Evolutionary conservation across 1,140 invertebrate species (phyloP).

Genomic region (Caenorhabditis tropicalis): DNA sequence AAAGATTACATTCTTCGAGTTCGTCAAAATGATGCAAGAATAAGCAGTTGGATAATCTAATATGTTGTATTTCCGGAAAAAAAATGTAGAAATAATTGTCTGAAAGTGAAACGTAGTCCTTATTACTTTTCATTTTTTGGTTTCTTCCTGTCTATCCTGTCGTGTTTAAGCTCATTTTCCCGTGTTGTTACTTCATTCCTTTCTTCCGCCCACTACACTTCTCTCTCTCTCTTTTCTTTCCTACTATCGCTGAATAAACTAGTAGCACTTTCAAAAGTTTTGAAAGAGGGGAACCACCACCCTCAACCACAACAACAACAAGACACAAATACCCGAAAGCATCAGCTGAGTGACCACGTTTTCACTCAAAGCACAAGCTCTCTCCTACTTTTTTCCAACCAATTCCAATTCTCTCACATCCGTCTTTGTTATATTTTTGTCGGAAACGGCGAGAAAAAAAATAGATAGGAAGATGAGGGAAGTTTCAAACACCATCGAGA

Average conservation of each 20-base stretch:
- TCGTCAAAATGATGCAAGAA: conserved; percentile 65
- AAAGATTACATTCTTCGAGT: conserved; percentile 64
- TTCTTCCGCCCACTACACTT: background rate
- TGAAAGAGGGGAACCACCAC: too few relatives aligned
- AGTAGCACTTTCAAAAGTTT: conserved; percentile 34
- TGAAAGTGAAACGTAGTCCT: background rate
- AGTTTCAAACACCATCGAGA: conserved; percentile 28
- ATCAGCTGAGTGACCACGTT: conserved; percentile 29
- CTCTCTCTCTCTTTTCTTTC: background rate
- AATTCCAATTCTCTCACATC: background rate
- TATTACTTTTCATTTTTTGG: background rate
- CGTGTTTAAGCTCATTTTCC: conserved; percentile 38
- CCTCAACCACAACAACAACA: conserved; percentile 18
- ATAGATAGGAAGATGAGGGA: conserved; percentile 25
- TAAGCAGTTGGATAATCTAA: too few relatives aligned
- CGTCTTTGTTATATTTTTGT: conserved; percentile 31
- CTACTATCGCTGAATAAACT: background rate
- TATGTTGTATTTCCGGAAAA: background rate
- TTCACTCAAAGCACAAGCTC: background rate
- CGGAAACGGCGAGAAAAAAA: background rate
- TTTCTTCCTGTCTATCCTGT: conserved; percentile 15
- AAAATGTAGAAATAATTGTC: background rate
- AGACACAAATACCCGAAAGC: background rate
- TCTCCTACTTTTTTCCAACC: background rate
- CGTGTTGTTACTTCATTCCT: conserved; percentile 37